Conservation (phyloP, 2,113 vertebrate genomes). For the Hiodon alosoides region DNA sequence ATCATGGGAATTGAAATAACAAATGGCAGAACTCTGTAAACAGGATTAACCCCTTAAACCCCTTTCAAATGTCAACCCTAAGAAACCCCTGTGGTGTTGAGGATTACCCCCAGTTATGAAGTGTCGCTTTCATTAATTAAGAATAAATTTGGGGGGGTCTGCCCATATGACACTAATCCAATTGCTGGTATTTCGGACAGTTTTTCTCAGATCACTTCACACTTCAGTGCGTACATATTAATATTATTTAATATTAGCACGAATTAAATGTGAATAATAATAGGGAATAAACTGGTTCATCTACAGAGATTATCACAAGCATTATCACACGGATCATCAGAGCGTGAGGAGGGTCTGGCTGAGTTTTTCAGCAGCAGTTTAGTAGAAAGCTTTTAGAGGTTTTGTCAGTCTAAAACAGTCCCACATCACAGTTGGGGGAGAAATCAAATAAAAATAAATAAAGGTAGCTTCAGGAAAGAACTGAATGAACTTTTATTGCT, state of each 20-base stretch:
- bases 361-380: not conserved
- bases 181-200: conserved; percentile 24
- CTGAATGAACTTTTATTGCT: conserved; percentile 51
- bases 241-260: too few species aligned
- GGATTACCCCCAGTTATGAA: conserved; percentile 22
- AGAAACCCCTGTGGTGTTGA: conserved; percentile 27
- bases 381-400: not conserved
- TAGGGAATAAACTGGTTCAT: too few species aligned
- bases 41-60: conserved; percentile 45
- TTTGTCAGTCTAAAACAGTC: conserved; percentile 21
- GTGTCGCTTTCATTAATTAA: too few species aligned
- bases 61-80: conserved; percentile 16
- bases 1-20: conserved; percentile 24
- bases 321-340: conserved; percentile 27
- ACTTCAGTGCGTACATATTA: not conserved
- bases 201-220: not conserved
- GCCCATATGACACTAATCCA: conserved; percentile 34
- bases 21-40: conserved; percentile 35
- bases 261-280: too few species aligned
- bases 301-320: too few species aligned
- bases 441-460: conserved; percentile 39
- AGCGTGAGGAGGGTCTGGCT: conserved; percentile 16
- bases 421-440: not conserved
- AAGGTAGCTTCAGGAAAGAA: conserved; percentile 41
- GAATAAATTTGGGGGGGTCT: not conserved